phyloP scores from a whole-genome alignment of 2,888 invertebrate species.

The Nemoura dubitans region DNA sequence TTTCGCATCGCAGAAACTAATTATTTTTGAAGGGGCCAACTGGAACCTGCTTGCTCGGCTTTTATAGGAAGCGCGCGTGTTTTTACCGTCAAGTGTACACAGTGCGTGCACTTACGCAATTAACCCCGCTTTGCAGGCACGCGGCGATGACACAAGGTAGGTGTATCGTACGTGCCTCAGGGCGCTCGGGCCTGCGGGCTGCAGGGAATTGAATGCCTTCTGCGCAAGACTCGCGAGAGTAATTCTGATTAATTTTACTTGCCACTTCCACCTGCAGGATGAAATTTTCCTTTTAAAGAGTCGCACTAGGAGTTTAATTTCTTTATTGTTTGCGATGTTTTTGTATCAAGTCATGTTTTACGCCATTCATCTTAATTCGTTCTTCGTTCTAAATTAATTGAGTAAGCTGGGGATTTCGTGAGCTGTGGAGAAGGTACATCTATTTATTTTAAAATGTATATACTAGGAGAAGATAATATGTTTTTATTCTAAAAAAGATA shows the following conservation, averaged over 20 bases:
- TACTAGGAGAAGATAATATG: no score
- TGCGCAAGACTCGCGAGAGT: not conserved
- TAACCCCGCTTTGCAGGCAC: not conserved
- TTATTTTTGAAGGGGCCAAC: not conserved
- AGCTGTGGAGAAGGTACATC: no score
- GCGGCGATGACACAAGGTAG: not conserved
- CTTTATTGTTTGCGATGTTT: not conserved
- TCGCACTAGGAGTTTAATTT: not conserved
- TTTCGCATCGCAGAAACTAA: not conserved
- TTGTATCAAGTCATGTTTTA: not conserved
- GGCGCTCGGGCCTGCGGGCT: not conserved
- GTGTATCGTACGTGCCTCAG: not conserved
- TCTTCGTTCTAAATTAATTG: no score
- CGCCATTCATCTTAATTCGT: not conserved
- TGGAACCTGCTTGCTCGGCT: not conserved
- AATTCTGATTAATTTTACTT: not conserved
- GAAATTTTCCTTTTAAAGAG: not conserved
- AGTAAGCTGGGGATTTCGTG: no score
- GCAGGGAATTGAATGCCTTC: not conserved
- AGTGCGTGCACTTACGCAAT: conserved; percentile 7
- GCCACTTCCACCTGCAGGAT: not conserved
- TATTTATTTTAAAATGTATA: no score
- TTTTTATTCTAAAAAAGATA: no score
- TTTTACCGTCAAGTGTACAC: not conserved
- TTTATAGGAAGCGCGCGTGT: not conserved